Base-by-base conservation (phyloP, 2,888 invertebrate genomes). In the Phragmatobia fuliginosa region DNA sequence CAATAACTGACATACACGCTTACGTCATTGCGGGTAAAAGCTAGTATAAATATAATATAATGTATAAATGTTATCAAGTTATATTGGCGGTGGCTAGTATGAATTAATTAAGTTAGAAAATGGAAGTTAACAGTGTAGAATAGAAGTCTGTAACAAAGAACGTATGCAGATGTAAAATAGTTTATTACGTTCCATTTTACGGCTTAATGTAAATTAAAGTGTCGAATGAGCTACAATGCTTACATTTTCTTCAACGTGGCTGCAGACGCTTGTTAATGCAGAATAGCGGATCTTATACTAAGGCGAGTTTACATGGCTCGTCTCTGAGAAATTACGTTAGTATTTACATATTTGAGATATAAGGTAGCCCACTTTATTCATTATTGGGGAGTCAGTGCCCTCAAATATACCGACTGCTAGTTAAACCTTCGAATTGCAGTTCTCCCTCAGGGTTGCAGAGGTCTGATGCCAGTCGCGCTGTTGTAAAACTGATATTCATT, bases 171-270 rank as follows among this genome's bases (percentile, higher is more conserved):
- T n/a, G 10, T 36, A 25, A 62, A 62, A 62, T 21, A 11, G 45
- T 21, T 21, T 32, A 62, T 45, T 62, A 21, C 32, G 32, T 32
- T n/a, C 10, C 11, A 3, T 25, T 11, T 62, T 21, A 62, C 32
- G 11, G 45, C 32, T 62, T 32, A n/a, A 32, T 45, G n/a, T 63
- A n/a, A 63, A 45, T 63, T 63, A 49, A 32, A 63, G 45, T 62
- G 62, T 21, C 49, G 21, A 31, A 11, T 41, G 41, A 61, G 31
- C 41, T 25, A 41, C 8, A 38, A 31, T 28, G n/a, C 16, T 45
- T 21, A 49, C 45, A 21, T 62, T 11, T 63, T 45, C 63, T 63
- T 49, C 45, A 7, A 32, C 1, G 32, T n/a, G n/a, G n/a, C n/a
- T n/a, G n/a, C n/a, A 3, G 32, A 33, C 32, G 14, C n/a, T 32